Conservation (phyloP, 2,797 vertebrate genomes). For the Oophaga sylvatica region DNA sequence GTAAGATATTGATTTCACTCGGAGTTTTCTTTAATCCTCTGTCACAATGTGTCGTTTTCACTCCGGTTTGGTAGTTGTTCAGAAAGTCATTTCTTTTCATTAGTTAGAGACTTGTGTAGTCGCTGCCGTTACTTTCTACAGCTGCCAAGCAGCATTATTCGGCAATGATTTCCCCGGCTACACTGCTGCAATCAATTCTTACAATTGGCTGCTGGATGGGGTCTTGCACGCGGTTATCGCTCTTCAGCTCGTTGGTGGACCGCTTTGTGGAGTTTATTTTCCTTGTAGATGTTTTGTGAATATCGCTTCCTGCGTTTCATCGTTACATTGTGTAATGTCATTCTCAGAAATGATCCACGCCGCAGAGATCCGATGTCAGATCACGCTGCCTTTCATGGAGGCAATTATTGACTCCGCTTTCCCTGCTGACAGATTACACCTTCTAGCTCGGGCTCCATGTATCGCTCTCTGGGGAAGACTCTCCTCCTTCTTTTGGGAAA, state of each 20-base stretch:
- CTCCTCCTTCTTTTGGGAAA: background rate
- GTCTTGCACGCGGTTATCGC: constrained; percentile 14
- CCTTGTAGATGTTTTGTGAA: constrained; percentile 16
- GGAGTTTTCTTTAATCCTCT: constrained; percentile 29
- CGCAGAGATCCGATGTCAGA: background rate
- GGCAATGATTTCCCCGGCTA: constrained; percentile 38
- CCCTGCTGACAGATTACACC: background rate
- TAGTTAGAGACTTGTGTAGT: constrained; percentile 40
- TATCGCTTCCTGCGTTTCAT: background rate
- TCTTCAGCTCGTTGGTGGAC: constrained; percentile 17
- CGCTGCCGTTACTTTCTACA: constrained; percentile 27
- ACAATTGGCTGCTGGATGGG: constrained; percentile 27
- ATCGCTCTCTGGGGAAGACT: background rate
- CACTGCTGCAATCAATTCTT: constrained; percentile 36
- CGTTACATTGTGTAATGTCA: constrained; percentile 2
- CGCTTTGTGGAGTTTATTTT: constrained; percentile 23
- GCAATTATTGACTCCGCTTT: background rate
- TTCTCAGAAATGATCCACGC: background rate
- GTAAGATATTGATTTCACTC: constrained; percentile 48
- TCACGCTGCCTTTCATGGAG: background rate
- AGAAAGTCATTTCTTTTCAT: constrained; percentile 51
- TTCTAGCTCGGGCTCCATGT: background rate
- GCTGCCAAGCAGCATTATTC: constrained; percentile 40
- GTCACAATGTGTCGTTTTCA: constrained; percentile 39
- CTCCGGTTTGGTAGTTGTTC: constrained; percentile 23